Evolutionary conservation across 2,797 vertebrate species (phyloP).

Genomic region (Crax fasciolata): DNA sequence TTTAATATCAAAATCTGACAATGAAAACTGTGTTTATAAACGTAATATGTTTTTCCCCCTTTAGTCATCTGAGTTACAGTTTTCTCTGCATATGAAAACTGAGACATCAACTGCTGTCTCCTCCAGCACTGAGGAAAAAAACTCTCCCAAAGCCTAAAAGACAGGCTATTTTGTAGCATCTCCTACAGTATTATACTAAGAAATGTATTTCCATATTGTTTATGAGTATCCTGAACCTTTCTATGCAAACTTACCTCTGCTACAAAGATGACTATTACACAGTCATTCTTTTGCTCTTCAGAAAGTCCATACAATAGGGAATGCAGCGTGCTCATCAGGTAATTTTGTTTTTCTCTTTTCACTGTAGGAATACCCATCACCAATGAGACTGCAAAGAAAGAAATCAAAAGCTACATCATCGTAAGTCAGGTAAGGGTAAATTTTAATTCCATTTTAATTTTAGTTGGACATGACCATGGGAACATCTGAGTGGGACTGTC

Average conservation of each 20-base stretch:
- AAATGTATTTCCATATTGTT: background rate
- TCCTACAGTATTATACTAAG: background rate
- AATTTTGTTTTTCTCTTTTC: constrained; percentile 86
- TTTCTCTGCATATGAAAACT: background rate
- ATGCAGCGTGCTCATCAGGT: constrained; percentile 87
- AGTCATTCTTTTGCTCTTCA: constrained; percentile 80
- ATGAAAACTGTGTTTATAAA: background rate
- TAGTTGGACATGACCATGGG: background rate
- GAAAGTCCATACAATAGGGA: constrained; percentile 87
- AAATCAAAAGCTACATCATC: background rate
- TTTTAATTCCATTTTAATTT: background rate
- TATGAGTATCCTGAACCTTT: background rate
- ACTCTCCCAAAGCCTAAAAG: background rate
- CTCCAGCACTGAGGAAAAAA: background rate
- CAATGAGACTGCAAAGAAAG: constrained; percentile 86
- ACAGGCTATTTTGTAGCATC: background rate
- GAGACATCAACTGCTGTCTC: background rate
- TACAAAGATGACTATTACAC: constrained; percentile 88
- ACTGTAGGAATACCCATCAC: constrained; percentile 92
- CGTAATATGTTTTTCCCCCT: background rate
- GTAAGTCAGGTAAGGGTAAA: background rate
- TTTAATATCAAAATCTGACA: background rate
- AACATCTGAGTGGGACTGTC: background rate
- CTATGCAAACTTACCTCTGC: constrained; percentile 85
- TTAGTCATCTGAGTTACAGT: accelerated